Evolutionary conservation across 2,797 vertebrate species (phyloP), one percentile per base, ranked within the genome.

Genomic region (Novumbra hubbsi): DNA sequence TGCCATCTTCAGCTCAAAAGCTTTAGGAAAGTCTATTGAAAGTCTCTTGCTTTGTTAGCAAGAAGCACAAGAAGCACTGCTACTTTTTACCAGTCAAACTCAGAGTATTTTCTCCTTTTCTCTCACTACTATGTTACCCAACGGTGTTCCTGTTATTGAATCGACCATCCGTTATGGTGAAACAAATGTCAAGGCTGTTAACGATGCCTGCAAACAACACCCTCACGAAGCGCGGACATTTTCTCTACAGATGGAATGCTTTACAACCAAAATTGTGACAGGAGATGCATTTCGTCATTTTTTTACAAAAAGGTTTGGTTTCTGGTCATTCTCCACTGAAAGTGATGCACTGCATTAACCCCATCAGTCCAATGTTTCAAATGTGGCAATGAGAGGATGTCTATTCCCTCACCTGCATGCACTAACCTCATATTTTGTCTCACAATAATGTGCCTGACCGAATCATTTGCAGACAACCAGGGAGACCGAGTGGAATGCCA

Each of bases 321-420:
- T 57, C 55, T 57, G 21, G 55, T 21, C n/a, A n/a, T 38, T 30
- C 64, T 27, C n/a, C 27, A 50, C 15, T 24, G 38, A 76, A 68
- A n/a, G 67, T 62, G 73, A 81, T 81, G 76, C 85, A 83, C 84
- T 81, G 87, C 72, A 80, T 87, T 81, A 84, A 81, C 82, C 87
- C 41, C 9, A 45, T 1, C 41, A 12, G 41, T 45, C 41, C 41
- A 14, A 45, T 6, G 41, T 14, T 11, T 6, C 4, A 45, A 45
- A 7, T 45, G 41, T 45, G 41, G 41, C 41, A 2, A 45, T 2
- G 41, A 6, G 41, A 8, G 41, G 41, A 14, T 2, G 14, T 45
- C 12, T 45, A 12, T 45, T 45, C 8, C 12, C 2, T 45, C 12
- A 45, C 41, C 34, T 38, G 34, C 34, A 38, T 38, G 4, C 34